Evolutionary conservation across 2,797 vertebrate species (phyloP).

Genomic region (Benthosema pterotum): DNA sequence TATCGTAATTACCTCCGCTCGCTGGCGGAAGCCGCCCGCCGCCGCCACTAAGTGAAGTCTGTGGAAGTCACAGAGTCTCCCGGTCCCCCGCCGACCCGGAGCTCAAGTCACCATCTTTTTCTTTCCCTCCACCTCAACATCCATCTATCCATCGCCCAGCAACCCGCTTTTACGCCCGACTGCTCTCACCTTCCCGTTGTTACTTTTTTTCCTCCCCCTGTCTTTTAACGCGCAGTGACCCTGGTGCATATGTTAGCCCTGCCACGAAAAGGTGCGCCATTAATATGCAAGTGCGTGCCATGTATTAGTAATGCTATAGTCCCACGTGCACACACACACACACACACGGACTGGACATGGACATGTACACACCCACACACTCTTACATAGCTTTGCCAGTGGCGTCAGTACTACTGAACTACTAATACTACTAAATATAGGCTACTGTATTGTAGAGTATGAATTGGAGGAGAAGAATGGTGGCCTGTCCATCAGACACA

Average conservation of each 20-base stretch:
- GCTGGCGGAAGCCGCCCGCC: constrained; percentile 41
- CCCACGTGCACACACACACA: not conserved
- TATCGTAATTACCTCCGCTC: constrained; percentile 71
- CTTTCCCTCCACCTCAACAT: constrained; percentile 18
- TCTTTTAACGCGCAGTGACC: constrained; percentile 65
- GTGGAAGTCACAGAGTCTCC: constrained; percentile 28
- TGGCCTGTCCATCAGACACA: no score
- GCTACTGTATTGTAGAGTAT: no score
- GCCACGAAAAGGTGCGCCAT: constrained; percentile 73
- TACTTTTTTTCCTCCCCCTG: constrained; percentile 42
- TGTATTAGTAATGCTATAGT: constrained; percentile 73
- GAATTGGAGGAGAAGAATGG: no score
- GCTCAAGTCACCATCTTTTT: constrained; percentile 26
- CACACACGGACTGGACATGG: constrained; percentile 21
- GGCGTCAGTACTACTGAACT: no score
- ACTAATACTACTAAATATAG: no score
- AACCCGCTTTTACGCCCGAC: constrained; percentile 66
- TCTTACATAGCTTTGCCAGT: not conserved
- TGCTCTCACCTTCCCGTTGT: constrained; percentile 62
- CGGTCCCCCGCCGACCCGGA: constrained; percentile 24
- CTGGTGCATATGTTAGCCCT: constrained; percentile 70
- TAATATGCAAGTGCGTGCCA: constrained; percentile 78
- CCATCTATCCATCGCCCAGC: constrained; percentile 19
- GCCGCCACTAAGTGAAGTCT: constrained; percentile 49
- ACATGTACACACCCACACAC: not conserved